Conservation (phyloP, 1,140 invertebrate genomes). For the Drosophila santomea region DNA sequence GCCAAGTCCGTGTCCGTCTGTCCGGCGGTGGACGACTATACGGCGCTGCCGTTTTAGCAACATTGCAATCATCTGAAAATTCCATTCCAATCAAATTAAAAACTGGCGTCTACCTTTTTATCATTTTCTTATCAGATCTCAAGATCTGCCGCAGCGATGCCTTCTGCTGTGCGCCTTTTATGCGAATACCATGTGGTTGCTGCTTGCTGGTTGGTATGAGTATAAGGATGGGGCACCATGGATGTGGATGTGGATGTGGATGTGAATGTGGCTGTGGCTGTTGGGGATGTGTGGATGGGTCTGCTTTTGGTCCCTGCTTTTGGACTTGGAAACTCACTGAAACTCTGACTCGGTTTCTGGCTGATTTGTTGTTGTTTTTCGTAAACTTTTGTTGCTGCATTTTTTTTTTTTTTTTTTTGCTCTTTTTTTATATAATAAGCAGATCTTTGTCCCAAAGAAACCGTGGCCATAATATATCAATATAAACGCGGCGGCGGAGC, state of each 20-base stretch:
- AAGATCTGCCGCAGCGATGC: slow-evolving; percentile 83
- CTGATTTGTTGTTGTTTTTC: slow-evolving; percentile 69
- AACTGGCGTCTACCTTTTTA: slow-evolving; percentile 85
- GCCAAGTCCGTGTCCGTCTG: slow-evolving; percentile 18
- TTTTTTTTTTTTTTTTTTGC: slow-evolving; percentile 42
- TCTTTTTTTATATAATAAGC: slow-evolving; percentile 83
- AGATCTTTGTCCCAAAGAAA: slow-evolving; percentile 85
- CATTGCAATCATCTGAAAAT: slow-evolving; percentile 83
- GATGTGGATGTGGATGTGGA: background rate
- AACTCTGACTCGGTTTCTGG: slow-evolving; percentile 56
- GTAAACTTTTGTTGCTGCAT: slow-evolving; percentile 40
- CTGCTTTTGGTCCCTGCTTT: slow-evolving; percentile 41
- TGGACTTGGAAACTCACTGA: slow-evolving; percentile 27
- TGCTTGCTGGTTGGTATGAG: slow-evolving; percentile 26
- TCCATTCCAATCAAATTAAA: slow-evolving; percentile 84
- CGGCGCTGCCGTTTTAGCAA: slow-evolving; percentile 81
- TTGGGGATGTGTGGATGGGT: slow-evolving; percentile 59
- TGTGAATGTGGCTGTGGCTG: background rate
- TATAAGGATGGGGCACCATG: slow-evolving; percentile 34
- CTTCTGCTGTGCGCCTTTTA: slow-evolving; percentile 81
- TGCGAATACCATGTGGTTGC: slow-evolving; percentile 49
- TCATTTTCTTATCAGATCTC: slow-evolving; percentile 84
- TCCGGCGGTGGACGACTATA: slow-evolving; percentile 41
- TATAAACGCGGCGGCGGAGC: slow-evolving; percentile 67
- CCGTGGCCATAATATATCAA: slow-evolving; percentile 84